Evolutionary conservation across 2,113 vertebrate species (phyloP), one percentile per base, ranked within the genome.

Genomic region (Antechinus stuartii): DNA sequence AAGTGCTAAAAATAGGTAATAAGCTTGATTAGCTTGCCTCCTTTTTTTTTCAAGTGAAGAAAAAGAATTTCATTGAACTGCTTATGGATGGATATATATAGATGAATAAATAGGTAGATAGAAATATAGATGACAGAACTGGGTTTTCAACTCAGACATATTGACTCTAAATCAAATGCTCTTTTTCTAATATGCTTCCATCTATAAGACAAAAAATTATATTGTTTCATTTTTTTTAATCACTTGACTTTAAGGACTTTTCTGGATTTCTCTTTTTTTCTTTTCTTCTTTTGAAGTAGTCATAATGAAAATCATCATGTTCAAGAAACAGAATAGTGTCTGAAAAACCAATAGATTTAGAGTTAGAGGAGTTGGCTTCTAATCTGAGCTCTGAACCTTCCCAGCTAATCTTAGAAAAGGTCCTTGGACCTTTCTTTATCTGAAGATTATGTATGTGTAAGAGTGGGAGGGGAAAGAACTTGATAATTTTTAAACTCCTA

Each of bases 131-230:
- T n/a, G 35, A 76, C 19, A 76, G 68, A 76, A n/a, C 35, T 76
- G 35, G 35, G 35, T n/a, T 76, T 76, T n/a, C 68, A 76, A 76
- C 16, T 76, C 16, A 19, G 12, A n/a, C 35, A 76, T 76, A n/a
- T 76, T 76, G 14, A 76, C 68, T 76, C 61, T 16, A n/a, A 76
- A 76, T 76, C 68, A 76, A 76, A 76, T 76, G 68, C 14, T n/a
- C 61, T 76, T 76, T 76, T n/a, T 76, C 22, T 90, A 91, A 57
- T 42, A 91, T 12, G 30, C 26, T 90, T 84, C 6, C 25, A 91
- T 54, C 91, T 96, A 91, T 94, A 90, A 96, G 54, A 94, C 16
- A 42, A 90, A 53, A 0, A 92, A 30, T 94, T 84, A 23, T 50
- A 50, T 55, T 68, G 68, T 12, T 53, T 53, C 1, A 46, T 96